A percentile compares a stretch with the other conserved stretches of the same genome.
Evolutionary conservation across 2,888 invertebrate genomes (phyloP).

Genomic region (Palloptera scutellata): DNA sequence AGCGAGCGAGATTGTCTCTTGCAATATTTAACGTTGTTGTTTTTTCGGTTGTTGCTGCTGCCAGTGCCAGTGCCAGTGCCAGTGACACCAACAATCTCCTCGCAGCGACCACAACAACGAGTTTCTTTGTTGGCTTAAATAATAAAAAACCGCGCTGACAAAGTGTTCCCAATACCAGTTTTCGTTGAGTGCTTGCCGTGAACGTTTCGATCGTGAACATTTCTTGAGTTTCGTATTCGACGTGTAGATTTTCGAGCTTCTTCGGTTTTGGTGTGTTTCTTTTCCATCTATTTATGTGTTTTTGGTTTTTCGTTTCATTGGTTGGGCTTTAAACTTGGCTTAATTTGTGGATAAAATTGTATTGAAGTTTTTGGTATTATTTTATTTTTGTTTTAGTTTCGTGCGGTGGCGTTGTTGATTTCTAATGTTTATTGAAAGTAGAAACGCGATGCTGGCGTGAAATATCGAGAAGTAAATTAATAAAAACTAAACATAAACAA

Average conservation of each 20-base stretch:
- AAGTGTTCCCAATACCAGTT: slow-evolving; percentile 59
- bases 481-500: slow-evolving; percentile 6
- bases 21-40: slow-evolving; percentile 4
- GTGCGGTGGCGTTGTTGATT: no score
- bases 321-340: no score
- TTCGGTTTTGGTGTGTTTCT: no score
- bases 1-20: no score
- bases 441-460: no score
- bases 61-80: neutral
- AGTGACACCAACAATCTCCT: no score
- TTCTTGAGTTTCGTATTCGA: neutral
- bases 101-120: slow-evolving; percentile 45
- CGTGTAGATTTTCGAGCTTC: neutral
- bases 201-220: slow-evolving; percentile 24
- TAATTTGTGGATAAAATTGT: no score
- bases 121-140: slow-evolving; percentile 55
- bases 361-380: no score
- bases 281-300: no score
- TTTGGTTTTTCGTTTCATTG: no score
- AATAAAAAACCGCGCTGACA: slow-evolving; percentile 55
- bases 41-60: neutral
- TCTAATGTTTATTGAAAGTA: no score
- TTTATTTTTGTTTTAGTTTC: no score
- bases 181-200: slow-evolving; percentile 42
- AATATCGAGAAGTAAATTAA: neutral